Evolutionary conservation across 2,888 invertebrate species (phyloP), one percentile per base, ranked within the genome.

Genomic region (Gymnosoma rotundatum): DNA sequence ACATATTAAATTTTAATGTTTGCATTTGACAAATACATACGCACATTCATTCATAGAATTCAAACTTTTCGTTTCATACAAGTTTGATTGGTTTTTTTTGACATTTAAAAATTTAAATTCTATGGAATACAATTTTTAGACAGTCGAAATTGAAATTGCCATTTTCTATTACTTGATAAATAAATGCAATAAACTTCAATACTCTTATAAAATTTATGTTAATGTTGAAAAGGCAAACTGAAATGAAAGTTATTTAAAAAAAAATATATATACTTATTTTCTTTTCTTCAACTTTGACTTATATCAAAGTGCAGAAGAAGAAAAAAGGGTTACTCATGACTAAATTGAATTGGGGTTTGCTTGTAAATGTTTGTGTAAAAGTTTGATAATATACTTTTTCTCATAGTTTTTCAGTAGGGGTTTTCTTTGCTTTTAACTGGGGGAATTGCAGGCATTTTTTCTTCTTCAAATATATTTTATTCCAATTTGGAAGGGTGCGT

Each of bases 361-460:
- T 21, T 66, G 52, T n/a, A 20, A 58, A n/a, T 38, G 42, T 42
- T 70, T 32, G 18, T 50, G 16, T 20, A 66, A 32, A 21, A 73
- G 60, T 78, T 67, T 78, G 78, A 67, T 78, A 83, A 83, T 73
- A 78, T 50, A n/a, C 50, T 63, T 61, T 66, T 63, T 32, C 56
- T 56, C n/a, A 18, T 18, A 58, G 32, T 76, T 63, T 48, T 63
- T 78, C 61, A 52, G 56, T 21, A 58, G 0, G 16, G 0, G 16
- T 56, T 25, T 60, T 61, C n/a, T 0, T 50, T 9, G 20, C 12
- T 6, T 63, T n/a, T 8, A 58, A 38, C 16, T 10, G 63, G 78
- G 72, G 48, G 0, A 52, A 69, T 45, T 38, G 0, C 3, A 6
- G 36, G 16, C 21, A 45, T 64, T 60, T 18, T 6, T 36, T 32